Conservation (phyloP, 2,113 vertebrate genomes). For the Rissa tridactyla region DNA sequence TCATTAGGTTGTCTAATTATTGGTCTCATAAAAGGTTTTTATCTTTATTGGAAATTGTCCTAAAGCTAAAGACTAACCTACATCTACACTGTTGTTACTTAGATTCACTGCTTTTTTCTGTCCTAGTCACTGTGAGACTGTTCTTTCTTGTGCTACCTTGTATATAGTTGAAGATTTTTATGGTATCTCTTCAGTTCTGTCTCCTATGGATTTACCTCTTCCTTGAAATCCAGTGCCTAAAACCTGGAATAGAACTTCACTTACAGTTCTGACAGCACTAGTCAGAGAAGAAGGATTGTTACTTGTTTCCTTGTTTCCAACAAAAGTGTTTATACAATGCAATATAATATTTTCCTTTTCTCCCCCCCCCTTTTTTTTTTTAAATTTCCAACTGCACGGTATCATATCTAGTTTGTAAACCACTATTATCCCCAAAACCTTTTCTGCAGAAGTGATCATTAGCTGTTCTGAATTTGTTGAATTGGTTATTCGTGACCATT, state of each 20-base stretch:
- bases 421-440: background rate
- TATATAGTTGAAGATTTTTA: background rate
- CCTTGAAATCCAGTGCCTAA: background rate
- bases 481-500: background rate
- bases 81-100: background rate
- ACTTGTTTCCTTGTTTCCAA: background rate
- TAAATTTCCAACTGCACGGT: background rate
- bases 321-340: background rate
- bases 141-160: background rate
- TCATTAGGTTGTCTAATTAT: background rate
- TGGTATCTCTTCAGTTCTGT: background rate
- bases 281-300: background rate
- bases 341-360: background rate
- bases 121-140: background rate
- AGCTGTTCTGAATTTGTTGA: background rate
- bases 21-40: background rate
- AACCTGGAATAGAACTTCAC: background rate
- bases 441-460: background rate
- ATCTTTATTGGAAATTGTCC: background rate
- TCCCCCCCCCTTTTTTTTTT: rapidly evolving
- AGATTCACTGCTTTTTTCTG: background rate
- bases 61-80: background rate
- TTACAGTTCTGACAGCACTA: background rate
- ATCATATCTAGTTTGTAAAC: background rate
- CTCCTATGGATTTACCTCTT: background rate